A percentile compares a stretch with the other conserved stretches of the same genome.
Conservation (phyloP, 1,140 invertebrate species). For the Drosophila grimshawi region DNA sequence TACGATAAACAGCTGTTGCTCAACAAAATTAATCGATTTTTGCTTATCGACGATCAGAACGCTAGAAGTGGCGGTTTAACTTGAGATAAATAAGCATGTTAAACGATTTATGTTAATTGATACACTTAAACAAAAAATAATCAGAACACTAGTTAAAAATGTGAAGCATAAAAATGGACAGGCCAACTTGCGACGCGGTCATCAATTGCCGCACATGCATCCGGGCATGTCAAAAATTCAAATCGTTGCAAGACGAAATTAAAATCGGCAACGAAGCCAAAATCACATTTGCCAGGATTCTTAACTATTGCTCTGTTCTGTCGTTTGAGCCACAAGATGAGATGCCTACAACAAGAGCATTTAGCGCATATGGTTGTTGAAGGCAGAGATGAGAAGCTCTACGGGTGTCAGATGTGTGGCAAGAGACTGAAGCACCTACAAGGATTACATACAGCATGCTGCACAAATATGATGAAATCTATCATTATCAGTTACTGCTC, state of each 20-base stretch:
- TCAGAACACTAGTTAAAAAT: no score
- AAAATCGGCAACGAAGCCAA: slow-evolving; percentile 58
- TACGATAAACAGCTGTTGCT: no score
- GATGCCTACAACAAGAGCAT: slow-evolving; percentile 14
- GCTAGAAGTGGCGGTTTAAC: no score
- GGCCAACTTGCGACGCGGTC: slow-evolving; percentile 46
- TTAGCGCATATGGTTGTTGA: no score
- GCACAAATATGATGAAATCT: not conserved
- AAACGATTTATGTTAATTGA: no score
- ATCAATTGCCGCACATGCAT: slow-evolving; percentile 76
- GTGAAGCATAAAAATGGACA: not conserved
- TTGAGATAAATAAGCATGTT: no score
- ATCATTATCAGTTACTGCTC: no score
- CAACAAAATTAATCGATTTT: no score
- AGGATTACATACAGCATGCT: slow-evolving; percentile 75
- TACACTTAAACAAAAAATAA: no score
- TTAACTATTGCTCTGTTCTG: slow-evolving; percentile 59
- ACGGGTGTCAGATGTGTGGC: slow-evolving; percentile 64
- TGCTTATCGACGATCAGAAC: no score
- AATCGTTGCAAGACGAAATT: slow-evolving; percentile 68
- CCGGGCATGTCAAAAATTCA: slow-evolving; percentile 73
- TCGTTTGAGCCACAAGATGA: slow-evolving; percentile 67
- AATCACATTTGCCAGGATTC: slow-evolving; percentile 64
- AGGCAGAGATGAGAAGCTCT: slow-evolving; percentile 49
- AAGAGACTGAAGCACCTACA: slow-evolving; percentile 73